Percentiles rank a stretch among this genome's conserved stretches.
Evolutionary conservation across 2,797 vertebrate genomes (phyloP).

Genomic region (Tinamus major): DNA sequence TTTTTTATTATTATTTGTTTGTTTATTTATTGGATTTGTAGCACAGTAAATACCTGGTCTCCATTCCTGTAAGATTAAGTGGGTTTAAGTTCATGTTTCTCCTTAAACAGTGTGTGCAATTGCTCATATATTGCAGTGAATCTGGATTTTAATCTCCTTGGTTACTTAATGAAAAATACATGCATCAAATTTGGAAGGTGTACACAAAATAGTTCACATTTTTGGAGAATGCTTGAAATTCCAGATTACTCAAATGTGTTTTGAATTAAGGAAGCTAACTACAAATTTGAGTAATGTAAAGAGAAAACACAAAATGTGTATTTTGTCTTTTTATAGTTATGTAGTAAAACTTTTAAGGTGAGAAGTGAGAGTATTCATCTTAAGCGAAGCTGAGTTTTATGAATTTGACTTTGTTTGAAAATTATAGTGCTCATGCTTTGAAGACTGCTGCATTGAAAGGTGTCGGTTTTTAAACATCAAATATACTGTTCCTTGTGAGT

Average conservation of each 20-base stretch:
- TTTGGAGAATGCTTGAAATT: not conserved
- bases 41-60: not conserved
- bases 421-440: not conserved
- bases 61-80: not conserved
- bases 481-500: not conserved
- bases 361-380: not conserved
- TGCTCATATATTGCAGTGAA: not conserved
- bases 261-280: not conserved
- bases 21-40: not conserved
- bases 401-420: not conserved
- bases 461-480: not conserved
- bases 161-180: not conserved
- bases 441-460: not conserved
- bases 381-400: not conserved
- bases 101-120: not conserved
- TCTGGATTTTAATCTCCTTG: not conserved
- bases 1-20: too few relatives aligned
- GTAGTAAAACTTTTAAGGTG: not conserved
- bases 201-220: not conserved
- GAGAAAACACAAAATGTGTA: not conserved
- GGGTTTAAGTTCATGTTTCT: not conserved
- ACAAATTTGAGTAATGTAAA: not conserved
- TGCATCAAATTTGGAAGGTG: not conserved
- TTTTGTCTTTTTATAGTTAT: not conserved
- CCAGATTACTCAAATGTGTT: not conserved